phyloP scores from a whole-genome alignment of 2,888 invertebrate species.

The Drosophila diplacantha region DNA sequence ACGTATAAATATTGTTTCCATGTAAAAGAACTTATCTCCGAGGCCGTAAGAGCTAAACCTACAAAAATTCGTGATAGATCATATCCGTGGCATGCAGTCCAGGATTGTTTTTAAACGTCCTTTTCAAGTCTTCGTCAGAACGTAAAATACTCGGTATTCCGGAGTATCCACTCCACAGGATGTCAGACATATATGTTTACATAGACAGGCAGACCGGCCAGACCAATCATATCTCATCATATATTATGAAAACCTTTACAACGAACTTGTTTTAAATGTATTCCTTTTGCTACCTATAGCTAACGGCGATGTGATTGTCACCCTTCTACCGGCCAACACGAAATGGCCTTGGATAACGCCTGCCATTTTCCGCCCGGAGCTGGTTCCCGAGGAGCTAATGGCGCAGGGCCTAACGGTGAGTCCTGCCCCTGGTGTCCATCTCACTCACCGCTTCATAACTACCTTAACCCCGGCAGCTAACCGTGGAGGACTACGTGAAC shows the following conservation, averaged over 20 bases:
- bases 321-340: constrained; percentile 91
- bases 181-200: neutral
- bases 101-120: too few relatives aligned
- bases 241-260: neutral
- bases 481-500: constrained; percentile 96
- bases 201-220: neutral
- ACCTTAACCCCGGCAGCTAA: constrained; percentile 82
- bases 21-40: too few relatives aligned
- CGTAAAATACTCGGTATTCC: too few relatives aligned
- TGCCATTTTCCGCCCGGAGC: constrained; percentile 92
- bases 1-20: too few relatives aligned
- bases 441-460: neutral
- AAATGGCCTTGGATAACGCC: constrained; percentile 95
- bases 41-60: too few relatives aligned
- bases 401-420: constrained; percentile 92
- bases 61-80: too few relatives aligned
- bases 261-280: neutral
- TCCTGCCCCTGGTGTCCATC: neutral
- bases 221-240: neutral
- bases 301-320: constrained; percentile 95
- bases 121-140: too few relatives aligned
- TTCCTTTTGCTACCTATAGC: constrained; percentile 78
- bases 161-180: too few relatives aligned
- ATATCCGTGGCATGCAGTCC: too few relatives aligned
- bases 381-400: constrained; percentile 96